Base-by-base conservation (phyloP, 2,888 invertebrate genomes). In the Amitus sp. region DNA sequence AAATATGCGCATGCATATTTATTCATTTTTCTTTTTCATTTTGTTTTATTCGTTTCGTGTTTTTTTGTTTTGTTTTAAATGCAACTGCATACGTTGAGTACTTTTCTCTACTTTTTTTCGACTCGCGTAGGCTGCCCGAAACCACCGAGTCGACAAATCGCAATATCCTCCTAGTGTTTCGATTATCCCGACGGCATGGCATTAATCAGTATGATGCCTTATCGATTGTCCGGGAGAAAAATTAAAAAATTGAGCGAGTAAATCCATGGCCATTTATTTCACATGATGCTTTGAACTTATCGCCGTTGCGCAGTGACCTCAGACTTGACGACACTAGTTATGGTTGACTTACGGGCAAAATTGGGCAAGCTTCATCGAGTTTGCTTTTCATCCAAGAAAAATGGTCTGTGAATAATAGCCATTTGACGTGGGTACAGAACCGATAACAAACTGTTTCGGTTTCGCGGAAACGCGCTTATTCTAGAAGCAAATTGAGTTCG, bases 1-100 rank as follows among this genome's bases (percentile, higher is more conserved):
- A 34, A 10, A 34, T 10, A 45, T 50, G 53, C 46, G 53, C 28
- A 39, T 53, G 23, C 39, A n/a, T 23, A 23, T 23, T 23, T 23
- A 5, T 23, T 5, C 23, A 23, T 48, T 47, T 17, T 12, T 28
- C 17, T 27, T 15, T n/a, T n/a, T n/a, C n/a, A n/a, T n/a, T n/a
- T n/a, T n/a, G n/a, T n/a, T n/a, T n/a, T n/a, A n/a, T n/a, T n/a
- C n/a, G n/a, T n/a, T n/a, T n/a, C n/a, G n/a, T n/a, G n/a, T n/a
- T n/a, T n/a, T n/a, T n/a, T n/a, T n/a, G n/a, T n/a, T n/a, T n/a
- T n/a, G n/a, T n/a, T n/a, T n/a, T n/a, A n/a, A n/a, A n/a, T n/a
- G n/a, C n/a, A n/a, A n/a, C n/a, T n/a, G n/a, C n/a, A n/a, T n/a
- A n/a, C n/a, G n/a, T n/a, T n/a, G n/a, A n/a, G n/a, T n/a, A n/a